Evolutionary conservation across 1,140 invertebrate genomes (phyloP), one percentile per base, ranked within the genome.

Genomic region (Drosophila pallidifrons): DNA sequence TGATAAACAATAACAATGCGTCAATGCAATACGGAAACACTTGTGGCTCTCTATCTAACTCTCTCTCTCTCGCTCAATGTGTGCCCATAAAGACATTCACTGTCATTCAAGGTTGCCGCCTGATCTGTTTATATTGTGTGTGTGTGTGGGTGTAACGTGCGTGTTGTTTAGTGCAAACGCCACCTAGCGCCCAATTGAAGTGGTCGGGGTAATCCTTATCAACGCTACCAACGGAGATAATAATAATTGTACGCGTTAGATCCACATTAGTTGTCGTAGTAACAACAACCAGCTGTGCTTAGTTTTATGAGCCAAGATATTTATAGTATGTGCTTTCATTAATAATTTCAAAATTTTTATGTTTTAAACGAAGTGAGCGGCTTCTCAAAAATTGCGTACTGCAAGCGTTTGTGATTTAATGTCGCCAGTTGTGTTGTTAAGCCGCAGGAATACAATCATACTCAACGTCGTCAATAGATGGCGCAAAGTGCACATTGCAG

Each of bases 91-190:
- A 64, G 20, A 67, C 43, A 38, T 5, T 30, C 80, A 63, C 67
- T 83, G 77, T 52, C 73, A 77, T 70, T 81, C 82, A 85, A 85
- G 81, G 82, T 85, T 81, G 66, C 47, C 15, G 38, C 32, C 60
- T 75, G 64, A 52, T 81, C 73, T 82, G 46, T 55, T 55, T 28
- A 28, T 30, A 30, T 15, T 10, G 47, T 25, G 20, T 28, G 11
- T 28, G 11, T 32, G 11, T 13, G 51, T 52, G 5, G 28, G 20
- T 8, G 5, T 25, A 25, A 25, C 20, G 47, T 11, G 10, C 3
- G 10, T 25, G 49, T 30, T 11, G 25, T 32, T 30, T 61, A 32
- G n/a, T 32, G 51, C 30, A 41, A 57, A 46, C 25, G 41, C 57
- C 41, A 16, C 43, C 58, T 46, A 38, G 45, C 32, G 46, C 10